Evolutionary conservation across 2,797 vertebrate species (phyloP).

Genomic region (Crax fasciolata): DNA sequence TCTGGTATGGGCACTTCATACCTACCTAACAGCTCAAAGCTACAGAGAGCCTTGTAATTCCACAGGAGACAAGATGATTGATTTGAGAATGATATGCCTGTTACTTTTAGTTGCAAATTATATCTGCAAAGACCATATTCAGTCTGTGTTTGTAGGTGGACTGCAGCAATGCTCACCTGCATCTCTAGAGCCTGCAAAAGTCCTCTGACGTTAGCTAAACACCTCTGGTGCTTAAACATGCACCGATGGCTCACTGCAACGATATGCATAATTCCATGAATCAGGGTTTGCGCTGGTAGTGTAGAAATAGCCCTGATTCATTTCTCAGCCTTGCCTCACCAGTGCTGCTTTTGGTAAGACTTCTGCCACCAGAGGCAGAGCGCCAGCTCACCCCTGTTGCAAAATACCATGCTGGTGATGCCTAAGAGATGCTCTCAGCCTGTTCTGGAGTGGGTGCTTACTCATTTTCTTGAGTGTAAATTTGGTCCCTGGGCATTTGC

Average conservation of each 20-base stretch:
- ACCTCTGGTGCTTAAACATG: not conserved
- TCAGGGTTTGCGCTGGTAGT: not conserved
- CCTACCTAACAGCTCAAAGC: not conserved
- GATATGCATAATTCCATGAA: not conserved
- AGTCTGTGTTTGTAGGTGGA: not conserved
- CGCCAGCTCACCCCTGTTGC: conserved; percentile 12
- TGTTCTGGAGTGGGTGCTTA: conserved; percentile 18
- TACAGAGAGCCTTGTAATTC: not conserved
- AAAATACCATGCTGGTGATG: not conserved
- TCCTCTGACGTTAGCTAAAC: not conserved
- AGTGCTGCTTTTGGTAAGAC: not conserved
- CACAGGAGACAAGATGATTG: not conserved
- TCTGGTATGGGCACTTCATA: not conserved
- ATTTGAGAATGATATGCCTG: not conserved
- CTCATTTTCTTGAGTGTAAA: conserved; percentile 15
- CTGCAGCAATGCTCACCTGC: not conserved
- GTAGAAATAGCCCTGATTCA: rapidly evolving
- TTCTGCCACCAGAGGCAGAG: conserved; percentile 20
- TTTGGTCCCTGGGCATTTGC: conserved; percentile 50
- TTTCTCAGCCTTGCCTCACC: not conserved
- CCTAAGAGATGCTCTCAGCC: conserved; percentile 14
- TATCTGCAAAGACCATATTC: not conserved
- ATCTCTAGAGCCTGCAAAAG: not conserved
- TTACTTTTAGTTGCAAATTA: not conserved
- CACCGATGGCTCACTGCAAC: not conserved